Base-by-base conservation (phyloP, 2,888 invertebrate species). In the Rotaria socialis region DNA sequence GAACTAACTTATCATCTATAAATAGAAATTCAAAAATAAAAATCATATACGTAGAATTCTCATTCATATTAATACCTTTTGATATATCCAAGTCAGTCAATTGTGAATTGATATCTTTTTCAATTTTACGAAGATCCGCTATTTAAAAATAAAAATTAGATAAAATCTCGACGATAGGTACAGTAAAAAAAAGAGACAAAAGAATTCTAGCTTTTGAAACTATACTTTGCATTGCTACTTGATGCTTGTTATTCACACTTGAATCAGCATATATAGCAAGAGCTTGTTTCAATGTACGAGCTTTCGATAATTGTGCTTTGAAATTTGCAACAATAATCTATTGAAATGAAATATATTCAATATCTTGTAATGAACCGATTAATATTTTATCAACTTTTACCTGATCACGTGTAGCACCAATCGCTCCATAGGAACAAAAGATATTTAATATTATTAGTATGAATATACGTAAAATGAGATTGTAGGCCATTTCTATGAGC, bases 241-340 rank as follows among this genome's bases (percentile, higher is more conserved):
- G 80, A 47, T 80, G 80, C n/a, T 47, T 80, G n/a, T 80, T 80
- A 11, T 4, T 80, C 47, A 80, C n/a, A n/a, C 14, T 47, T 10
- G 80, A 24, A 80, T 80, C 80, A 43, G 80, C 80, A 80, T 80
- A 80, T 11, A 80, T 47, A 47, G 80, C 80, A 47, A 80, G 47
- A 2, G 80, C 80, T 47, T 80, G 80, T 47, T 80, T 80, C 6
- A 43, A 80, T 80, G 80, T 80, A 43, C 80, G 80, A 47, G 80
- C 80, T 80, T 80, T 80, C 47, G 80, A 80, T 80, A 80, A 47
- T 80, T 80, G 80, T 11, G 80, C 80, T 80, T 80, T 80, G 24
- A 80, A 80, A 80, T 47, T 43, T 10, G 80, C 80, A 3, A 80
- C 24, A 14, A 67, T 16, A 19, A 67, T 3, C 67, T 67, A 67